Evolutionary conservation across 1,140 invertebrate genomes (phyloP), one percentile per base, ranked within the genome.

Genomic region (Parasteatoda tepidariorum): DNA sequence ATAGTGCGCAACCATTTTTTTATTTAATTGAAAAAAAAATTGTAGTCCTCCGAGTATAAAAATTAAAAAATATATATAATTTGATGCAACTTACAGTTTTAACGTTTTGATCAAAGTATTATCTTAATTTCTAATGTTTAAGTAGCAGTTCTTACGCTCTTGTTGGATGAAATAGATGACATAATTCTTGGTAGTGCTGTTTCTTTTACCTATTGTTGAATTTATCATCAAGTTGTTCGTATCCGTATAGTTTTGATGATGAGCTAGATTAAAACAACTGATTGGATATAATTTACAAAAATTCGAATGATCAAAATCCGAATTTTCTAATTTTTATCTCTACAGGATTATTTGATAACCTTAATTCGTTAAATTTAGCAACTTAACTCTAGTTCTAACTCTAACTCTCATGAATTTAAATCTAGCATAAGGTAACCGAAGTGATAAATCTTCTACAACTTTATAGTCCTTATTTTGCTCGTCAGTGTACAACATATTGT

Each of bases 401-500:
- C n/a, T n/a, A n/a, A n/a, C n/a, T n/a, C n/a, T n/a, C n/a, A n/a
- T n/a, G n/a, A n/a, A n/a, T n/a, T n/a, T 68, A 38, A 81, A 59
- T 28, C 24, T 81, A 41, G 34, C 22, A 26, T 68, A 22, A 22
- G 26, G 26, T n/a, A 81, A 38, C 38, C 34, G 59, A 3, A 81
- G 31, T 0, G 76, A 61, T 41, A 81, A 59, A 30, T 68, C 31
- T n/a, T 57, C 31, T 2, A 68, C 13, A 6, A 61, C 61, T 70
- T 81, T 81, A 15, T 81, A 81, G 26, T 30, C 15, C 0, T 15
- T 38, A 41, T 68, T 81, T 57, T 0, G 0, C 0, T 22, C 38
- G 33, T 57, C 26, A n/a, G n/a, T 70, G 6, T 70, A 70, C 15
- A 81, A 7, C 54, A 61, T 81, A 70, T 38, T 70, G 0, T 59